Conservation (phyloP, 2,113 vertebrate species). For the Kobus ellipsiprymnus region DNA sequence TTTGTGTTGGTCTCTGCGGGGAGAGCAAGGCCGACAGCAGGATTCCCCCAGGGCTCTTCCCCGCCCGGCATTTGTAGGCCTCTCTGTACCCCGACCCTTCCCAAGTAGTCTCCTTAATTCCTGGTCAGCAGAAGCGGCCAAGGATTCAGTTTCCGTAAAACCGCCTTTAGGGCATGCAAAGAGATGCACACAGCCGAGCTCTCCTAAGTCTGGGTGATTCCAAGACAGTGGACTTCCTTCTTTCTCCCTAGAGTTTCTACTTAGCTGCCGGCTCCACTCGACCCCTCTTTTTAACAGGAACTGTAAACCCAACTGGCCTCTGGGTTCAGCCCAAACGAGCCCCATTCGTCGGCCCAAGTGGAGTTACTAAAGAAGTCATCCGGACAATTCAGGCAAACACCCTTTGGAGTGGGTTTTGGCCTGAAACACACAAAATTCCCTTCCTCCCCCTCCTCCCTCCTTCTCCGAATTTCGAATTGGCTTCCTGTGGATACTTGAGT, state of each 20-base stretch:
- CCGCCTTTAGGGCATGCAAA: not conserved
- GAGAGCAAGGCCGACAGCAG: not conserved
- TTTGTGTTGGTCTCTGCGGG: not conserved
- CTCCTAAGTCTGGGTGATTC: too few relatives aligned
- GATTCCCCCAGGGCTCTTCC: fast-evolving
- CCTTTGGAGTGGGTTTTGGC: not conserved
- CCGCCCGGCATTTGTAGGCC: not conserved
- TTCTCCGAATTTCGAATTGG: not conserved
- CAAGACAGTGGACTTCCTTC: not conserved
- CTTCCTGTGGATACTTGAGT: not conserved
- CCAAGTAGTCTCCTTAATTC: not conserved
- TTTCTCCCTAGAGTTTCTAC: not conserved
- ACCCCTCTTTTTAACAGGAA: not conserved
- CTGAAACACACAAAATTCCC: not conserved
- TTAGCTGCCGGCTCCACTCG: not conserved
- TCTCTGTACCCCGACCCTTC: not conserved
- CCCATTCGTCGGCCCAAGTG: fast-evolving
- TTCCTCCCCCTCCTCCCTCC: fast-evolving
- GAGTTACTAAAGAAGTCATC: not conserved
- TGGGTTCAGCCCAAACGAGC: not conserved
- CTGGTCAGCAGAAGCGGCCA: not conserved
- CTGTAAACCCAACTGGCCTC: not conserved
- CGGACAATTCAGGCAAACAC: not conserved
- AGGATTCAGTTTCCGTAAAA: not conserved
- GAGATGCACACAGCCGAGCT: fast-evolving